Evolutionary conservation across 2,113 vertebrate species (phyloP).

Genomic region (Misgurnus mizolepis): DNA sequence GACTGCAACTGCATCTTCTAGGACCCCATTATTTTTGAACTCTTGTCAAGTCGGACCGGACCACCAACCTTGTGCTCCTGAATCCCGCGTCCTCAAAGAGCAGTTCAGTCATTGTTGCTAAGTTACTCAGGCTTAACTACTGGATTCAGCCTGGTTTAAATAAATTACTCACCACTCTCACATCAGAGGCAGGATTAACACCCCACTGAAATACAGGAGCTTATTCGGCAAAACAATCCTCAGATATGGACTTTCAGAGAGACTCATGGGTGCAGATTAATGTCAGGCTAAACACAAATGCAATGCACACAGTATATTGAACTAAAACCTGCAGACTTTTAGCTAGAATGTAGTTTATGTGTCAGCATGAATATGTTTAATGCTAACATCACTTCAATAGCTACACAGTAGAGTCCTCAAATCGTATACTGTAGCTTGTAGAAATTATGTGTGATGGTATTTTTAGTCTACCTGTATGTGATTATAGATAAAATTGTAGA

Average conservation of each 20-base stretch:
- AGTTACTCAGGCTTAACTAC: constrained; percentile 39
- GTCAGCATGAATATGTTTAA: neutral
- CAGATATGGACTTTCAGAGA: constrained; percentile 18
- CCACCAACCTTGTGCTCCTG: constrained; percentile 25
- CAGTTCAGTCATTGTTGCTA: constrained; percentile 34
- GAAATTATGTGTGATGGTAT: too few relatives aligned
- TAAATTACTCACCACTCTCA: constrained; percentile 16
- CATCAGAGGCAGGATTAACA: constrained; percentile 35
- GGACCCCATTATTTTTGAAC: constrained; percentile 15
- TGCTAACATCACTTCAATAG: too few relatives aligned
- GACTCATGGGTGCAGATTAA: constrained; percentile 22
- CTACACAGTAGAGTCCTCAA: too few relatives aligned
- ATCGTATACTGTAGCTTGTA: too few relatives aligned
- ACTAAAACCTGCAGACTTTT: neutral
- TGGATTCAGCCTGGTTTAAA: constrained; percentile 38
- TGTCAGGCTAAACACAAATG: neutral
- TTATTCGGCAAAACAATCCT: constrained; percentile 13
- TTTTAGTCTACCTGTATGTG: too few relatives aligned
- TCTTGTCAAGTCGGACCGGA: neutral
- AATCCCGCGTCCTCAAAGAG: constrained; percentile 5
- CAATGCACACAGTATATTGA: neutral
- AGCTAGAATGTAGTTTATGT: neutral
- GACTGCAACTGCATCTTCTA: constrained; percentile 18
- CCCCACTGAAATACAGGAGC: constrained; percentile 6
- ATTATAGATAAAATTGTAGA: too few relatives aligned